Percentiles rank a stretch among this genome's conserved stretches.
Evolutionary conservation across 2,888 invertebrate species (phyloP).

Genomic region (Himalopsyche japonica): DNA sequence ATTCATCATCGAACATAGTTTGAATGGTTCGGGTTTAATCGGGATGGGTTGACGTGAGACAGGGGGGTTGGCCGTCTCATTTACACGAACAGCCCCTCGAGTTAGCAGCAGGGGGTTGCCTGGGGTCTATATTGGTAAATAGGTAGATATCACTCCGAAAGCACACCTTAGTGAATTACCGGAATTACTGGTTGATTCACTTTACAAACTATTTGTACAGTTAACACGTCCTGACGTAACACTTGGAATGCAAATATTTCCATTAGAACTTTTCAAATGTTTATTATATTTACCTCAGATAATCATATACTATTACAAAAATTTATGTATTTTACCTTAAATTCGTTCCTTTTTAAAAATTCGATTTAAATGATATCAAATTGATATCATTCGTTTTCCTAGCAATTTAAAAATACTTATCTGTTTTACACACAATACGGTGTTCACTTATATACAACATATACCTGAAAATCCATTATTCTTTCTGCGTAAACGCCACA

Average conservation of each 20-base stretch:
- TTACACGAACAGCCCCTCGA: slow-evolving; percentile 25
- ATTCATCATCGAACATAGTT: slow-evolving; percentile 23
- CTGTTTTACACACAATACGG: too few species aligned
- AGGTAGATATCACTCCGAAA: background rate
- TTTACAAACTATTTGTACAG: background rate
- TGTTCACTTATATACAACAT: background rate
- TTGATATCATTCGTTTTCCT: too few species aligned
- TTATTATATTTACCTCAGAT: too few species aligned
- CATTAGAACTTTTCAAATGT: too few species aligned
- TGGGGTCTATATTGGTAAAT: slow-evolving; percentile 12
- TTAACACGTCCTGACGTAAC: background rate
- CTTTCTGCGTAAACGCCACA: background rate
- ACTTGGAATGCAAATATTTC: background rate
- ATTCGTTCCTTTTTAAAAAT: too few species aligned
- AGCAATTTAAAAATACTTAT: too few species aligned
- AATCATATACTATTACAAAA: too few species aligned
- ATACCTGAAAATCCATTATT: background rate
- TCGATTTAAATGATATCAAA: too few species aligned
- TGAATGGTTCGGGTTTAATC: slow-evolving; percentile 21
- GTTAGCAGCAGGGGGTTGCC: slow-evolving; percentile 16
- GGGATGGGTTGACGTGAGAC: slow-evolving; percentile 5
- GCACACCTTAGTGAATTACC: background rate
- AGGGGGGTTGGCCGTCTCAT: slow-evolving; percentile 24
- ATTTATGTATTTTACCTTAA: too few species aligned
- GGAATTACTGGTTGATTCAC: background rate